These are phyloP conservation scores for Melanostigma gelatinosum DNA, from an alignment of 2,113 vertebrate genomes.

Conservation along the genomic window DNA sequence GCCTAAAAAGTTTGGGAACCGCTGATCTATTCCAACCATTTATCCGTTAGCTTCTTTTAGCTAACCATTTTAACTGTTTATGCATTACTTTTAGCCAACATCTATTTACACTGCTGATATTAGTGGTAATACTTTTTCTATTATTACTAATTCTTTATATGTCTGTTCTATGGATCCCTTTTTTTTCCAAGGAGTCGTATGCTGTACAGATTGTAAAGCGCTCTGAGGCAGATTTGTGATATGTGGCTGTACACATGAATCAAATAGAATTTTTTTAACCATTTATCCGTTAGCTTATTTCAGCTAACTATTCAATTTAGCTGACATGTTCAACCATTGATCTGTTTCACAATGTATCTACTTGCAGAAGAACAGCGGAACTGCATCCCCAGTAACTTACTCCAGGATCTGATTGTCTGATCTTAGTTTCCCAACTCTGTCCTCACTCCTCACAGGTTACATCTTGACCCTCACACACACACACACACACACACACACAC, in stretches of 20 bases:
- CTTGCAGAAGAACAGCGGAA: neutral
- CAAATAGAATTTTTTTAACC: no score
- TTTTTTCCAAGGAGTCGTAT: no score
- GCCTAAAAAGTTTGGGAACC: no score
- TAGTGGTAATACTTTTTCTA: no score
- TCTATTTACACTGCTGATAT: no score
- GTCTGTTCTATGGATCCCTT: no score
- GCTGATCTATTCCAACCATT: neutral
- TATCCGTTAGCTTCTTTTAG: neutral
- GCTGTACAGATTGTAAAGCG: no score
- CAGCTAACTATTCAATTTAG: neutral
- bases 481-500: neutral
- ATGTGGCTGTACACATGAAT: no score
- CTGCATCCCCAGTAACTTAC: neutral
- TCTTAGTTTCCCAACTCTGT: slow-evolving; percentile 2
- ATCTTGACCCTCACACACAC: slow-evolving; percentile 7
- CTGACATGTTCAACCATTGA: neutral
- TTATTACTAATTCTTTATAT: no score
- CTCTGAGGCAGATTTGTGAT: no score
- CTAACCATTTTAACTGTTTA: neutral
- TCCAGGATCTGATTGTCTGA: neutral
- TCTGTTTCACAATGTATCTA: neutral
- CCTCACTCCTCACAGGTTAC: neutral
- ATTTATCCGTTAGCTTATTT: neutral
- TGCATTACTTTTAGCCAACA: neutral